A percentile compares a stretch with the other conserved stretches of the same genome.
These are phyloP conservation scores for Ooceraea biroi DNA, from an alignment of 1,140 invertebrate species.

Conservation along the genomic window DNA sequence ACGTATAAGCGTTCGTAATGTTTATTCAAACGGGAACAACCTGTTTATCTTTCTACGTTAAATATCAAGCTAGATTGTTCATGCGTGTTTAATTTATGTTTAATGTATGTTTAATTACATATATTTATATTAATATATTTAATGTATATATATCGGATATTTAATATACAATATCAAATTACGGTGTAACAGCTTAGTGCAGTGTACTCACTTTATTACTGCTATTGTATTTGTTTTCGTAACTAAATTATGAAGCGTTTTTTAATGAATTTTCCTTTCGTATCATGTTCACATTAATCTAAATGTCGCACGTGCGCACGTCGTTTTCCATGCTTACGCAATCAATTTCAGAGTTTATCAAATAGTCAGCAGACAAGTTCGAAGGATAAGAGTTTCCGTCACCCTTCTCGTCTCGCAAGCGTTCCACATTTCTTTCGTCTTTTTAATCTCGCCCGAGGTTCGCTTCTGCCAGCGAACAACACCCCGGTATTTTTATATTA, in stretches of 20 bases:
- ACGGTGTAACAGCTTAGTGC: no score
- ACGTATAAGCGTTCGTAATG: neutral
- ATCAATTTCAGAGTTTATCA: constrained; percentile 52
- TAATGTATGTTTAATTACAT: no score
- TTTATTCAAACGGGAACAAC: constrained; percentile 14
- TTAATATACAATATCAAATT: no score
- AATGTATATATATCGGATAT: no score
- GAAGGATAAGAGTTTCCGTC: constrained; percentile 9
- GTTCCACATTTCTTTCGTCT: neutral
- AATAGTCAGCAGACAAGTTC: constrained; percentile 43
- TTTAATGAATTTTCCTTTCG: neutral
- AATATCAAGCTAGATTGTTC: no score
- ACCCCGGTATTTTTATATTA: constrained; percentile 46
- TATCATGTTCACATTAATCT: constrained; percentile 7
- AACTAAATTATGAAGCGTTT: no score
- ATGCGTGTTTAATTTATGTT: no score
- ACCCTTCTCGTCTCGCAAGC: neutral
- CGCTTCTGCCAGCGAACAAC: neutral
- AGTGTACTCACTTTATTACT: no score
- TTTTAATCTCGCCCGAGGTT: constrained; percentile 38
- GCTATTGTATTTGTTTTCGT: no score
- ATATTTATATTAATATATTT: no score
- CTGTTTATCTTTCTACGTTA: neutral
- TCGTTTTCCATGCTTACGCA: constrained; percentile 13
- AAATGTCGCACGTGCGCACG: neutral